These are phyloP conservation scores for Darevskia nairensis DNA, from an alignment of 2,797 vertebrate genomes.

Conservation along the genomic window DNA sequence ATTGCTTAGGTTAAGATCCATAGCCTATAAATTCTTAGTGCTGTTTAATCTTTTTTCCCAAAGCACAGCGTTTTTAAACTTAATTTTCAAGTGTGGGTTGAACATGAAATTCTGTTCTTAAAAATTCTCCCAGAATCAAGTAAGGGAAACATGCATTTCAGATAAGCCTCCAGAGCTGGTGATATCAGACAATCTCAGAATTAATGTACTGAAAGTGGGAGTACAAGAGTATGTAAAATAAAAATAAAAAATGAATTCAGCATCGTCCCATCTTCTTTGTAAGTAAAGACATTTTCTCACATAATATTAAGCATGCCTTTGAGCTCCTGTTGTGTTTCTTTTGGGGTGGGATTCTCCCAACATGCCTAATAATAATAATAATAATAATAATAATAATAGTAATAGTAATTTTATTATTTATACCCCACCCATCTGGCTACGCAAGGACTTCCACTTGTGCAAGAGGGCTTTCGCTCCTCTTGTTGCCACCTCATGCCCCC, in stretches of 20 bases:
- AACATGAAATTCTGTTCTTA: background rate
- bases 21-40: background rate
- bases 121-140: background rate
- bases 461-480: too few species aligned
- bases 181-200: background rate
- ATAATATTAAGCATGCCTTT: background rate
- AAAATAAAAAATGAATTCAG: background rate
- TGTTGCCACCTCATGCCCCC: too few species aligned
- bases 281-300: background rate
- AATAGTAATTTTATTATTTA: too few species aligned
- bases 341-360: too few species aligned
- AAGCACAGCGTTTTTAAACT: background rate
- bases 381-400: too few species aligned
- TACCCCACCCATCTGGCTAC: too few species aligned
- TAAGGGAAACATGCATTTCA: background rate
- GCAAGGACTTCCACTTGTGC: too few species aligned
- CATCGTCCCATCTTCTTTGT: background rate
- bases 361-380: too few species aligned
- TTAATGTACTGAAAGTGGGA: background rate
- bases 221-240: background rate
- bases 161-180: background rate
- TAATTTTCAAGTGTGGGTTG: background rate
- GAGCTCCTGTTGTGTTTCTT: background rate
- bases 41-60: constrained; percentile 19
- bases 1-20: background rate